phyloP scores from a whole-genome alignment of 2,113 vertebrate species.

The Dasyurus viverrinus region DNA sequence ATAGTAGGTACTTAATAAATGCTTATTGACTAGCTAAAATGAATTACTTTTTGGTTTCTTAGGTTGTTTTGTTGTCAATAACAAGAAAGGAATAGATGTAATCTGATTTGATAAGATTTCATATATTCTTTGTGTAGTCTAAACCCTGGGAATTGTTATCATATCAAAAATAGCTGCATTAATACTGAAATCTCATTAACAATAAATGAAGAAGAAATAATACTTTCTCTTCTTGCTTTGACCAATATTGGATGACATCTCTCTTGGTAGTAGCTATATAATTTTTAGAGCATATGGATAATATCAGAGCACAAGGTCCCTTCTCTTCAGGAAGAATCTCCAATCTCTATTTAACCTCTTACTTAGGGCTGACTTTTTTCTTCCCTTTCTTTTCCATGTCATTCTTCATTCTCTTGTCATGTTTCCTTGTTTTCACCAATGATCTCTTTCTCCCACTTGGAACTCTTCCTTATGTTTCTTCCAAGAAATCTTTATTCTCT shows the following conservation, averaged over 20 bases:
- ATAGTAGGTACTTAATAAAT: neutral
- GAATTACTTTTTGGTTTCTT: neutral
- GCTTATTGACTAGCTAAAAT: neutral
- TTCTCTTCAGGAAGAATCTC: neutral
- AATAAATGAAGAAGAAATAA: neutral
- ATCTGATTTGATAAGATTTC: neutral
- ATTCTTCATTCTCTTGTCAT: neutral
- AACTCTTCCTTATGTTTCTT: neutral
- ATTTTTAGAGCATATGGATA: neutral
- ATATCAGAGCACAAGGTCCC: neutral
- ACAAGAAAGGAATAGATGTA: neutral
- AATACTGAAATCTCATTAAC: neutral
- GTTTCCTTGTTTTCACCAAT: neutral
- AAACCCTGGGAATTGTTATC: neutral
- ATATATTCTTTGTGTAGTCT: neutral
- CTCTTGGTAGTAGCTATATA: neutral
- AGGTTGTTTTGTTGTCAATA: neutral
- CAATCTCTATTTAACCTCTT: neutral
- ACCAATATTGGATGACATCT: neutral
- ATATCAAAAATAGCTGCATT: neutral
- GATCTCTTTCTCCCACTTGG: neutral
- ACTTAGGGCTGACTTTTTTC: neutral
- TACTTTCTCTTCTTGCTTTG: neutral
- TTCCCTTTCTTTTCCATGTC: neutral
- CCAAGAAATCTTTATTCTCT: neutral